Evolutionary conservation across 2,888 invertebrate species (phyloP), one percentile per base, ranked within the genome.

Genomic region (Sympetrum striolatum): DNA sequence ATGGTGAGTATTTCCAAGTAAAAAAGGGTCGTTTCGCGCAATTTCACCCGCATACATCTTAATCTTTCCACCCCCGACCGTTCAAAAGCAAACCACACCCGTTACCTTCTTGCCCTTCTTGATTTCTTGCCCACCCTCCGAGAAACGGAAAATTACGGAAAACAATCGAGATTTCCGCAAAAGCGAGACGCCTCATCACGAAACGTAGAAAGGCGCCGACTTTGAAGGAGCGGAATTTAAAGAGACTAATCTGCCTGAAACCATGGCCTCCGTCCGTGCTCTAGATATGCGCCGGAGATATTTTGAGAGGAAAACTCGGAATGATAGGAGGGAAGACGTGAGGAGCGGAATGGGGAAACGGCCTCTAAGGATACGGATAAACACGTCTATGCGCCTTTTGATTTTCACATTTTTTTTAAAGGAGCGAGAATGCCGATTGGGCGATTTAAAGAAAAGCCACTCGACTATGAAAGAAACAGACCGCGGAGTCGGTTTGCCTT

Each of bases 211-310:
- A 80, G 35, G 35, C 35, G 80, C 35, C 58, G 35, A 31, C 82
- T 25, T 10, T 18, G 35, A 15, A 35, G 37, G 60, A 60, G 6
- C 6, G 60, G 58, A 53, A 31, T 35, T 37, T 5, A 58, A 44
- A 60, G 35, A 31, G 25, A 25, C 81, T 81, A 22, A 64, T 64
- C 64, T 64, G 8, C 25, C 10, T 22, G n/a, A 60, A 60, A 60
- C 35, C 82, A 60, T 10, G 58, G 35, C 18, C 82, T 25, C 10
- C 53, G 35, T 60, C 82, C 44, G 58, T 82, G 82, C 35, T 82
- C 82, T 35, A 82, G 86, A 86, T 86, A 86, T n/a, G 60, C 39
- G 82, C 82, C 53, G 53, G 86, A 60, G 86, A 86, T 86, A 86
- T 86, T 86, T 60, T 60, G 35, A 37, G 37, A 60, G 39, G 60